phyloP scores from a whole-genome alignment of 2,888 invertebrate species.

The Netelia inedita region DNA sequence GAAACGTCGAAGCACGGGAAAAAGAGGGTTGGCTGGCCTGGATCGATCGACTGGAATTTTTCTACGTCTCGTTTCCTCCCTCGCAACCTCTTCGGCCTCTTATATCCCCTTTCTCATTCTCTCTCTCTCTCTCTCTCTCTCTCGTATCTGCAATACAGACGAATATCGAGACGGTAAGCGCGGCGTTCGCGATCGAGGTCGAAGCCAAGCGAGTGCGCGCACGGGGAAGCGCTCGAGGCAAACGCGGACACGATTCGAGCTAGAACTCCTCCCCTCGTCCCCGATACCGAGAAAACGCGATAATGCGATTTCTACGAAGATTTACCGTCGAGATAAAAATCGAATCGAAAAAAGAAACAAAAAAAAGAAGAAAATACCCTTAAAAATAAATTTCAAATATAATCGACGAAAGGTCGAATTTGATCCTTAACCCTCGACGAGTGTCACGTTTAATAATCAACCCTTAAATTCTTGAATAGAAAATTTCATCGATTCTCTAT shows the following conservation, averaged over 20 bases:
- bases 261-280: constrained; percentile 59
- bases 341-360: not conserved
- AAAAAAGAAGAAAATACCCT: not conserved
- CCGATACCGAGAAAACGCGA: constrained; percentile 54
- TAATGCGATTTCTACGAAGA: not conserved
- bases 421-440: not conserved
- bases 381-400: not conserved
- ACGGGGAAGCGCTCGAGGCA: constrained; percentile 33
- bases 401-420: too few species aligned
- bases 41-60: constrained; percentile 59
- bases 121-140: constrained; percentile 29
- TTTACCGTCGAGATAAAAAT: constrained; percentile 3
- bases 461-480: not conserved
- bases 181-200: constrained; percentile 61
- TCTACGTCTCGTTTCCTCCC: constrained; percentile 49
- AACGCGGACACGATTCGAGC: constrained; percentile 49
- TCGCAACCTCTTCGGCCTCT: constrained; percentile 27
- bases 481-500: not conserved
- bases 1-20: constrained; percentile 42
- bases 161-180: constrained; percentile 47
- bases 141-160: constrained; percentile 19
- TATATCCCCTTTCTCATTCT: constrained; percentile 26
- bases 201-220: constrained; percentile 66
- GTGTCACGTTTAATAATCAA: not conserved
- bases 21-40: constrained; percentile 30